Percentiles rank a stretch among this genome's conserved stretches.
phyloP scores from a whole-genome alignment of 2,797 vertebrate genomes.

The Garrulus glandarius region DNA sequence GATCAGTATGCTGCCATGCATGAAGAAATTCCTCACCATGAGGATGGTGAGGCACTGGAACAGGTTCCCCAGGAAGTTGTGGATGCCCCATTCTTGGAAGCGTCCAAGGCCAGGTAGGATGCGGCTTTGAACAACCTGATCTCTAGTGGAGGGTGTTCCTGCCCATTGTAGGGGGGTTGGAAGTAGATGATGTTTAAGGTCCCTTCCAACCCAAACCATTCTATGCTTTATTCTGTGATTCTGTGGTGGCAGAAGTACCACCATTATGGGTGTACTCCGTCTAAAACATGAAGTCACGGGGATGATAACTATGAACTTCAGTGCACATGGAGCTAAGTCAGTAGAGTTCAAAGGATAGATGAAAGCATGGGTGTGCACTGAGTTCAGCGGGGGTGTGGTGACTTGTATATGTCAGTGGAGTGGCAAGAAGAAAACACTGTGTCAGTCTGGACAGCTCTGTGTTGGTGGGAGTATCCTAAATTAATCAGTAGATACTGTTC shows the following conservation, averaged over 20 bases:
- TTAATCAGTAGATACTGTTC: not conserved
- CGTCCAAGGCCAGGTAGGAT: not conserved
- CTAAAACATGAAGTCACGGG: not conserved
- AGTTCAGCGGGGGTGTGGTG: not conserved
- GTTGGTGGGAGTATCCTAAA: not conserved
- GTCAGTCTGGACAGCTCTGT: not conserved
- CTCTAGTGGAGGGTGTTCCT: not conserved
- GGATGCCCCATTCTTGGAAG: not conserved
- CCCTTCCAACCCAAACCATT: not conserved
- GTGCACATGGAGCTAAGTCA: rapidly evolving
- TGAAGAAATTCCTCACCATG: not conserved
- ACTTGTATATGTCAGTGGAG: not conserved
- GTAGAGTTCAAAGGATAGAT: not conserved
- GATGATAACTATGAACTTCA: rapidly evolving
- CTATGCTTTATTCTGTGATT: not conserved
- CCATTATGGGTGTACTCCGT: not conserved
- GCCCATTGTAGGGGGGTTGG: rapidly evolving
- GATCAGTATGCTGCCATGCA: not conserved
- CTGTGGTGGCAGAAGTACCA: not conserved
- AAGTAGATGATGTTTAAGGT: not conserved
- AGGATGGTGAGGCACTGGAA: not conserved
- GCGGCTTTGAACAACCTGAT: not conserved
- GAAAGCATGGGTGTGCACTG: not conserved
- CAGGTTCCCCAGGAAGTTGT: not conserved
- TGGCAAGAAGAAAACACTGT: not conserved